phyloP scores from a whole-genome alignment of 2,888 invertebrate species.

The Synergus itoensis region DNA sequence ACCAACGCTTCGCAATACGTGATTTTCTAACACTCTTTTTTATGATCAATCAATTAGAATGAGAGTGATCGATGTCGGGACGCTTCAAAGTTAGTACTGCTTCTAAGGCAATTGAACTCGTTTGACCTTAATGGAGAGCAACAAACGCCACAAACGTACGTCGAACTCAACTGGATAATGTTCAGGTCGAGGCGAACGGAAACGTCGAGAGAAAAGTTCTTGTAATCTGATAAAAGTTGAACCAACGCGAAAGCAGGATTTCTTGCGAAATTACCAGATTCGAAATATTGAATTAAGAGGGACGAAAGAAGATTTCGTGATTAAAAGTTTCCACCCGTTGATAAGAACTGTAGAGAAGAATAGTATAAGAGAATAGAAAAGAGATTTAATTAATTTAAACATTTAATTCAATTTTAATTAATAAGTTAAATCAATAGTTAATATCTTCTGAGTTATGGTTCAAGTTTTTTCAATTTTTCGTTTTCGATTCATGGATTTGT shows the following conservation, averaged over 20 bases:
- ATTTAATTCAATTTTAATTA: not conserved
- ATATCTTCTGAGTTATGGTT: not conserved
- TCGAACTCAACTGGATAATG: constrained; percentile 42
- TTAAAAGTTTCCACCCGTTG: too few relatives aligned
- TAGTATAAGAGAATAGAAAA: not conserved
- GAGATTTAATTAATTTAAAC: too few relatives aligned
- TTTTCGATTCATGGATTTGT: not conserved
- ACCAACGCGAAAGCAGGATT: not conserved
- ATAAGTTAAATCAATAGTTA: not conserved
- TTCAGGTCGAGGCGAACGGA: constrained; percentile 15
- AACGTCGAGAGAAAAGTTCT: constrained; percentile 12
- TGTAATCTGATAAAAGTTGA: constrained; percentile 23
- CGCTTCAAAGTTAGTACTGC: constrained; percentile 60
- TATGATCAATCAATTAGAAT: constrained; percentile 61
- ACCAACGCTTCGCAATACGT: constrained; percentile 38
- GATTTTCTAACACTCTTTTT: constrained; percentile 52
- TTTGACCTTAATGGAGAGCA: constrained; percentile 66
- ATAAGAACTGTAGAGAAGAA: too few relatives aligned
- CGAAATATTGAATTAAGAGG: not conserved
- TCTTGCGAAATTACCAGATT: not conserved
- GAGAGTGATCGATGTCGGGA: constrained; percentile 61
- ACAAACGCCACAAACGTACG: constrained; percentile 51
- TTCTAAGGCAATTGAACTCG: constrained; percentile 67
- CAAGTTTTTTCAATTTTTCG: not conserved
- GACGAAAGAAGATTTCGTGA: not conserved